Percentiles rank a stretch among this genome's conserved stretches.
Conservation (phyloP, 2,797 vertebrate species). For the Mareca strepera region DNA sequence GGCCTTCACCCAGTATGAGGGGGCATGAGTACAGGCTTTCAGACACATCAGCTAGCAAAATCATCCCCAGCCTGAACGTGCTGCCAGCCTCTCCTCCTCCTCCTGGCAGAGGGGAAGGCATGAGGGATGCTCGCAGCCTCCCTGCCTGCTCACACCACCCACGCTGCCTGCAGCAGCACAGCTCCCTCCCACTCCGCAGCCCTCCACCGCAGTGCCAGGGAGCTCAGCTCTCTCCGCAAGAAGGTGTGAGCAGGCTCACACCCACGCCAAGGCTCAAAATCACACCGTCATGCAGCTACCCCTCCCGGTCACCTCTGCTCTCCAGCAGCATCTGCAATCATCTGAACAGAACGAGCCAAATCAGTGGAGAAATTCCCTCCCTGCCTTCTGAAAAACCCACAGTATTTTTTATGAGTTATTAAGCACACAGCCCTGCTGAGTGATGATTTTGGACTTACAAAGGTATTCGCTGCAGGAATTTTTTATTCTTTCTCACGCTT, state of each 20-base stretch:
- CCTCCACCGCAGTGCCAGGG: neutral
- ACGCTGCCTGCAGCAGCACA: rapidly evolving
- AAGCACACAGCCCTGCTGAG: slow-evolving; percentile 48
- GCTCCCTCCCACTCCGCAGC: neutral
- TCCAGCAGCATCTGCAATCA: neutral
- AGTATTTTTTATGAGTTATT: slow-evolving; percentile 32
- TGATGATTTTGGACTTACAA: slow-evolving; percentile 48
- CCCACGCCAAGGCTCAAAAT: neutral
- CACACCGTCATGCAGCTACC: neutral
- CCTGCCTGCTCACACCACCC: neutral
- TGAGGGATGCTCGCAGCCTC: neutral
- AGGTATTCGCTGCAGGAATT: slow-evolving; percentile 54
- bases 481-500: slow-evolving; percentile 51
- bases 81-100: neutral
- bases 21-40: neutral
- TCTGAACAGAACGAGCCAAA: neutral
- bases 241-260: rapidly evolving
- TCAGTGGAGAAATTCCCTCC: neutral
- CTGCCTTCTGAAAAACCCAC: slow-evolving; percentile 10
- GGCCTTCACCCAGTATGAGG: rapidly evolving
- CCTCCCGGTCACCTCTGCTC: neutral
- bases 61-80: rapidly evolving
- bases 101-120: rapidly evolving
- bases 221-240: neutral
- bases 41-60: neutral